Base-by-base conservation (phyloP, 2,888 invertebrate genomes). In the Chrysotoxum bicinctum region DNA sequence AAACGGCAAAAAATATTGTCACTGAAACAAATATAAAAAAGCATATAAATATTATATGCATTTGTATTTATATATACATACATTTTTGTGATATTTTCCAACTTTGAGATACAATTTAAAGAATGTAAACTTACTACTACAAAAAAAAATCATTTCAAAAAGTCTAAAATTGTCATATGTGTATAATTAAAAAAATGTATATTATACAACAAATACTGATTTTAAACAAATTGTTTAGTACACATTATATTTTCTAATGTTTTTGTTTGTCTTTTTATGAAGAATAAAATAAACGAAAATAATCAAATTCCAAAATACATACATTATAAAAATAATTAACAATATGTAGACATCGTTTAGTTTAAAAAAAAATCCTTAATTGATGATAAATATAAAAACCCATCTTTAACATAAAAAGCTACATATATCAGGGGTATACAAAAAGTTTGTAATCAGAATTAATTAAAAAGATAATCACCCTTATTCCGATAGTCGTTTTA, bases 81-180 rank as follows among this genome's bases (percentile, higher is more conserved):
- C 56, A 75, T 75, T 75, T 83, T 84, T 84, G 84, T 84, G 84
- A 84, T 84, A 84, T 84, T 84, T 84, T 84, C 80, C 64, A 84
- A 80, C 75, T 75, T 84, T 83, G 74, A 84, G 60, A 84, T 80
- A 84, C 66, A 79, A 80, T 76, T 80, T 75, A 84, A 64, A 80
- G 66, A 70, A 58, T 58, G 69, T 79, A 58, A 70, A 66, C 69
- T 69, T 79, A 72, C 64, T 64, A 74, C 73, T 69, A 66, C 79
- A 74, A 35, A 37, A 40, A 52, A 79, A 78, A 69, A 78, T 70
- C 64, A 74, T 74, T 78, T 78, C 52, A 54, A 77, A 68, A 81
- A 56, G 45, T 66, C 37, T 66, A 52, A 72, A 56, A 70, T 73
- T 76, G 70, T 81, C 81, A 52, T 77, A 76, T 75, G 72, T 64